These are phyloP conservation scores for Danio choprae DNA, from an alignment of 2,797 vertebrate genomes.

Conservation along the genomic window DNA sequence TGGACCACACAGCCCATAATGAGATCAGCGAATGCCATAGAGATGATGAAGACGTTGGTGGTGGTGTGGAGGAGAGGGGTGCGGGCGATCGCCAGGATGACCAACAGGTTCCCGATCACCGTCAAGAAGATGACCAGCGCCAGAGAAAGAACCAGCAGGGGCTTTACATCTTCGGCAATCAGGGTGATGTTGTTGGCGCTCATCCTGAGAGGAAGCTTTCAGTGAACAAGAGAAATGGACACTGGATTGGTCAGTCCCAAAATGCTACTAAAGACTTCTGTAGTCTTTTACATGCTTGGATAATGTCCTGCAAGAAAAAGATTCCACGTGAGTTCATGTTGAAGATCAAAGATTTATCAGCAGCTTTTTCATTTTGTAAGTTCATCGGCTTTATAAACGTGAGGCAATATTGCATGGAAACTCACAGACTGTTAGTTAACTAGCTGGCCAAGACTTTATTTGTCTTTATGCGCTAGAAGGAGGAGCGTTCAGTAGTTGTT, in stretches of 20 bases:
- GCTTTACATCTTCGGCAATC: too few species aligned
- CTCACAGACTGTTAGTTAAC: neutral
- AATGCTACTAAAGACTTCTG: neutral
- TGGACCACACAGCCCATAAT: constrained; percentile 83
- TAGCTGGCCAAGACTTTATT: constrained; percentile 2
- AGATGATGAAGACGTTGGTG: constrained; percentile 84
- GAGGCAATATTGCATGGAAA: neutral
- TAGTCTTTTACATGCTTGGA: neutral
- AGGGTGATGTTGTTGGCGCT: neutral
- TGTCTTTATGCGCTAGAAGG: constrained; percentile 8
- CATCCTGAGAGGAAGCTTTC: constrained; percentile 21
- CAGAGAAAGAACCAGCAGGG: constrained; percentile 59
- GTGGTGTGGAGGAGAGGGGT: constrained; percentile 81
- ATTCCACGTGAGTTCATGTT: neutral
- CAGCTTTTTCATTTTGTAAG: neutral
- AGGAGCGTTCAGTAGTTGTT: constrained; percentile 1
- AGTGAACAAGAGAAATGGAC: neutral
- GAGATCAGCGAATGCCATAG: constrained; percentile 83
- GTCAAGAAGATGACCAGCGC: constrained; percentile 74
- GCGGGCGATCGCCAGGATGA: constrained; percentile 78
- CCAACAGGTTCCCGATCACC: constrained; percentile 80
- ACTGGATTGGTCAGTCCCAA: neutral
- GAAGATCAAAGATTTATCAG: neutral
- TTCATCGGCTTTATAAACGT: neutral
- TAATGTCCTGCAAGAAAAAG: constrained; percentile 1